These are phyloP conservation scores for Chrysolina haemoptera DNA, from an alignment of 2,888 invertebrate genomes.

Conservation along the genomic window DNA sequence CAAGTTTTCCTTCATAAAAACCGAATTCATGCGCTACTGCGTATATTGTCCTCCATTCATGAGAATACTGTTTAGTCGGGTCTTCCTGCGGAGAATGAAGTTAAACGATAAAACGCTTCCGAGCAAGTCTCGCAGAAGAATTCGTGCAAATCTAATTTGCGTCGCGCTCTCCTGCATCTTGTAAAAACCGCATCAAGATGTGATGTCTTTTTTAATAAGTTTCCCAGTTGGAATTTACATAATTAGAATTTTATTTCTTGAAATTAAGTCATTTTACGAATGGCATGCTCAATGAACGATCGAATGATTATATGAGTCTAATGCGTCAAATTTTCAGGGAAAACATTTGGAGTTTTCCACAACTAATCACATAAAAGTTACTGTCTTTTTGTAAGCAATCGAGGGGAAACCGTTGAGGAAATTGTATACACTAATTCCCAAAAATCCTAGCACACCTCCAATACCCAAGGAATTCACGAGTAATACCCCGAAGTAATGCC, in stretches of 20 bases:
- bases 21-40: constrained; percentile 28
- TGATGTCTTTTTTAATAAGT: constrained; percentile 50
- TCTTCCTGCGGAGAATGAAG: constrained; percentile 59
- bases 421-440: too few species aligned
- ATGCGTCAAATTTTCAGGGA: too few species aligned
- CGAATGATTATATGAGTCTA: too few species aligned
- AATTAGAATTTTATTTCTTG: constrained; percentile 25
- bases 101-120: constrained; percentile 63
- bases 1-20: neutral
- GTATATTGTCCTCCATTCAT: constrained; percentile 57
- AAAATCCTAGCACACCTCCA: too few species aligned
- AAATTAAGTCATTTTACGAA: constrained; percentile 3
- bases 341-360: too few species aligned
- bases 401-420: too few species aligned
- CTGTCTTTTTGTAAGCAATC: too few species aligned
- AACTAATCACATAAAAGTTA: too few species aligned
- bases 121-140: constrained; percentile 57
- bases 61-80: constrained; percentile 48
- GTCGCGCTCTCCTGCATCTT: constrained; percentile 52
- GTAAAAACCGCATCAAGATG: constrained; percentile 51
- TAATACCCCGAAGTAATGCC: too few species aligned
- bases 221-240: constrained; percentile 34
- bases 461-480: too few species aligned
- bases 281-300: too few species aligned
- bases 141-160: constrained; percentile 59